Evolutionary conservation across 2,888 invertebrate species (phyloP).

Genomic region (Eurois occulta): DNA sequence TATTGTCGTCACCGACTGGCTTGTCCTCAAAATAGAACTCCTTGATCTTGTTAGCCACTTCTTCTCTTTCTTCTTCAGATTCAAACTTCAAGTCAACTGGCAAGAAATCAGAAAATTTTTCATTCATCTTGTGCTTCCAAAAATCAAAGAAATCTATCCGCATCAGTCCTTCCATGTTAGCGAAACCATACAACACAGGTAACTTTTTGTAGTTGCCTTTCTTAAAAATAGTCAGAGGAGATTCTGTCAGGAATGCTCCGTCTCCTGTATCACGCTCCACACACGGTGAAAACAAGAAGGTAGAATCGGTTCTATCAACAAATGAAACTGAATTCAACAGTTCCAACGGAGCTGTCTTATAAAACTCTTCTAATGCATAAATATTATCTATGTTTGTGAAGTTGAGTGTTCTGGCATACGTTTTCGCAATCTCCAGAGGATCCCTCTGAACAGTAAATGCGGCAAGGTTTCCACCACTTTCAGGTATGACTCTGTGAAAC

Average conservation of each 20-base stretch:
- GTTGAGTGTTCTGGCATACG: not conserved
- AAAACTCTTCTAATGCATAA: constrained; percentile 75
- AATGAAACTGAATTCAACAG: constrained; percentile 61
- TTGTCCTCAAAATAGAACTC: not conserved
- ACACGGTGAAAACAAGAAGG: constrained; percentile 53
- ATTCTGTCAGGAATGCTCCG: constrained; percentile 70
- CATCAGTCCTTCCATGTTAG: too few species aligned
- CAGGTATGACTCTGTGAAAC: constrained; percentile 75
- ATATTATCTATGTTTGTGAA: constrained; percentile 69
- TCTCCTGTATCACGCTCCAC: constrained; percentile 46
- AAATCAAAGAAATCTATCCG: too few species aligned
- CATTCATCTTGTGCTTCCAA: too few species aligned
- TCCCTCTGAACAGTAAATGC: constrained; percentile 14
- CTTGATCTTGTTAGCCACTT: not conserved
- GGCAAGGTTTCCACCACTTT: constrained; percentile 56
- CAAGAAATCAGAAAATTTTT: too few species aligned
- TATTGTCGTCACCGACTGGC: too few species aligned
- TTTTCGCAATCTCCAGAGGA: constrained; percentile 9
- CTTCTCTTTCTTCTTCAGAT: not conserved
- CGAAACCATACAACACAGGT: constrained; percentile 69
- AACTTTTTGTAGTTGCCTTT: constrained; percentile 69
- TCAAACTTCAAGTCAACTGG: constrained; percentile 75
- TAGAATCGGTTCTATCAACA: constrained; percentile 59
- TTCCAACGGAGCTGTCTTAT: constrained; percentile 69
- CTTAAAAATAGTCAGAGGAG: constrained; percentile 73